Base-by-base conservation (phyloP, 1,140 invertebrate species). In the Drosophila repleta region DNA sequence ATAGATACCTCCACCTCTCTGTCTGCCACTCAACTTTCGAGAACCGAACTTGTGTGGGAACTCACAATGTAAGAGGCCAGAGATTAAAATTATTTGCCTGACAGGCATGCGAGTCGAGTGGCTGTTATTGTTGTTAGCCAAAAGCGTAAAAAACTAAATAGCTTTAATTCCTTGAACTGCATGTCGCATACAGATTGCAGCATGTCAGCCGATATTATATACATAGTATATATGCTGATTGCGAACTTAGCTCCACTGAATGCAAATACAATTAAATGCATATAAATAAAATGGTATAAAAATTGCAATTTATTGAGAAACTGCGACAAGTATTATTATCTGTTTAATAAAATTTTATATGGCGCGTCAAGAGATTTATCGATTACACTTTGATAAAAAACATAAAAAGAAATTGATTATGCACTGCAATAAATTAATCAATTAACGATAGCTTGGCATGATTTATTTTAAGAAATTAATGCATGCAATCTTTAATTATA, bases 81-180 rank as follows among this genome's bases (percentile, higher is more conserved):
- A 43, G 64, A 39, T 56, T 65, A 55, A 46, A 56, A 29, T 43
- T 53, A 45, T 43, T 67, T 24, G 60, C 15, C 48, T 67, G 55
- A n/a, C 24, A 67, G 57, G 15, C 55, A 60, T 58, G 29, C 13
- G 55, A 11, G 17, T 21, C 26, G n/a, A 32, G 37, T 37, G 39
- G 37, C 18, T 29, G 29, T 15, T 45, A 11, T 29, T 58, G 26
- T 46, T 60, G 17, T 35, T 35, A 21, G 15, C 8, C 49, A 32
- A 55, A 55, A 24, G 13, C 56, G 29, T 10, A 29, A 8, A 29
- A 29, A 29, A 29, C 7, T 29, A 29, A 29, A 29, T 29, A 29
- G 8, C 7, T 29, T 43, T 21, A 43, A 57, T 57, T 11, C 20
- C 15, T 29, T 29, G 55, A 41, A 43, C 18, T 20, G 20, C 20